These are phyloP conservation scores for Artemia franciscana DNA, from an alignment of 1,140 invertebrate species.

Conservation along the genomic window DNA sequence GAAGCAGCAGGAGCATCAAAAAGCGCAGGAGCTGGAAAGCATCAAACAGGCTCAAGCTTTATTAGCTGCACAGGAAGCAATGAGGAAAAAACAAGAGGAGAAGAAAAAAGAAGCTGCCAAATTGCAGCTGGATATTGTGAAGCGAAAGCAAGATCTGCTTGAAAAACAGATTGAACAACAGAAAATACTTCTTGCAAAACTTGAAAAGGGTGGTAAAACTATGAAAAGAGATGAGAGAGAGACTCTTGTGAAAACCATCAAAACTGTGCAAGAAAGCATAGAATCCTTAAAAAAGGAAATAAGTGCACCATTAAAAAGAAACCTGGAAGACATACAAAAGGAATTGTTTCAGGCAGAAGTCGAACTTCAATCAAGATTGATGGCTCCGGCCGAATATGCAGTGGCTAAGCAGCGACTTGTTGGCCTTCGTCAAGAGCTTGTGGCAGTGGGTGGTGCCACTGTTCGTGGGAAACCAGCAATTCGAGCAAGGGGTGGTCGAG, in stretches of 20 bases:
- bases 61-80: constrained; percentile 30
- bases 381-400: constrained; percentile 1
- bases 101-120: constrained; percentile 39
- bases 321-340: neutral
- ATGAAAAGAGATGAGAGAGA: constrained; percentile 33
- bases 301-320: constrained; percentile 9
- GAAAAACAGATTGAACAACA: constrained; percentile 54
- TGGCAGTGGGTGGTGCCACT: neutral
- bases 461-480: constrained; percentile 9
- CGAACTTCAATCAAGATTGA: neutral
- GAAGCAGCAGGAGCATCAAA: constrained; percentile 3
- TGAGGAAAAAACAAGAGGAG: constrained; percentile 37
- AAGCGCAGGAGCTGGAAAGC: constrained; percentile 24
- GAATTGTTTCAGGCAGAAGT: constrained; percentile 11
- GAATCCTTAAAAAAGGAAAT: constrained; percentile 46
- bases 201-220: constrained; percentile 36
- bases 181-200: constrained; percentile 40
- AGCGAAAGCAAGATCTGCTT: constrained; percentile 47
- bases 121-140: constrained; percentile 42
- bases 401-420: neutral
- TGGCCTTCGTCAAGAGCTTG: neutral
- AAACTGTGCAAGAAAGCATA: constrained; percentile 44
- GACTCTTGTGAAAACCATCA: constrained; percentile 41
- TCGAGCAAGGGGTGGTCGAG: constrained; percentile 8
- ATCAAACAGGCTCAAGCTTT: constrained; percentile 37